Base-by-base conservation (phyloP, 2,113 vertebrate genomes). In the Cichladusa arquata region DNA sequence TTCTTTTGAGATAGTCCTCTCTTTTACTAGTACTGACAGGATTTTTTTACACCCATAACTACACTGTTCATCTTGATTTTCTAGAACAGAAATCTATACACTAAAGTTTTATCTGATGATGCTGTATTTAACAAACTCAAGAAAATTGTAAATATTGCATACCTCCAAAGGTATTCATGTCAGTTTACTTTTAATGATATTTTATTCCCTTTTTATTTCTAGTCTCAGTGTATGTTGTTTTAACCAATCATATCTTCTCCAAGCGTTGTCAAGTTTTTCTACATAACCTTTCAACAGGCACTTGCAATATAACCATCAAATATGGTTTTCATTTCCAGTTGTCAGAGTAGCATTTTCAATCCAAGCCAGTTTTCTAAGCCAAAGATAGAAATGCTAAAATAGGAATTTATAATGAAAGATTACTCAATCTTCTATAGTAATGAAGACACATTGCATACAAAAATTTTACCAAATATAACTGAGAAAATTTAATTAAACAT, bases 251-350 rank as follows among this genome's bases (percentile, higher is more conserved):
- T 62, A 33, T 40, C 36, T 72, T 76, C 85, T 92, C 26, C 1
- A 0, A 64, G 42, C 44, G 40, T 60, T 88, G 42, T 90, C 38
- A 74, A 33, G n/a, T 69, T 78, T 83, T 88, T 92, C 24, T 72
- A 40, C 18, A 14, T 53, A 74, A 14, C 24, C 40, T 89, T 95
- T 83, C 62, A 72, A 45, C 45, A 87, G 58, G 19, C 51, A 38
- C 8, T 95, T 90, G 61, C 44, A 95, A 47, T 91, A 70, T 54
- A 88, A 77, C 73, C 42, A 73, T 66, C 36, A 91, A 90, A 62
- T 86, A 45, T 94, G 87, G 22, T 66, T 96, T 95, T 88, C 26
- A 86, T 93, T 97, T 90, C 61, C 67, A 42, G 6, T 81, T 86
- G 38, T 92, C 82, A 67, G 51, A 93, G 40, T 89, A 70, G 40